Percentiles rank a stretch among this genome's conserved stretches.
Evolutionary conservation across 2,113 vertebrate genomes (phyloP).

Genomic region (Zosterops pallidus): DNA sequence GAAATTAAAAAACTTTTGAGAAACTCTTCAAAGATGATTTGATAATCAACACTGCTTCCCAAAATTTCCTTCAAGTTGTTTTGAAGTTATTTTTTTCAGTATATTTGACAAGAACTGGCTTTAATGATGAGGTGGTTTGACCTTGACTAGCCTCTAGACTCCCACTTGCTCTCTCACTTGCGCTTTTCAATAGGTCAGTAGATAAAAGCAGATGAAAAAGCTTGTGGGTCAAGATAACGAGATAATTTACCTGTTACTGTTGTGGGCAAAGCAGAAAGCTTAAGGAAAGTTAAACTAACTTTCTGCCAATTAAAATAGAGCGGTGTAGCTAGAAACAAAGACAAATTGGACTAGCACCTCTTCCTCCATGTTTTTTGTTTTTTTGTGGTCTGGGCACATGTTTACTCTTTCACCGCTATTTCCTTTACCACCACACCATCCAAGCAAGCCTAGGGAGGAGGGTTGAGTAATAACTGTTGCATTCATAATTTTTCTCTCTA

Average conservation of each 20-base stretch:
- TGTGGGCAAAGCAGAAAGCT: not conserved
- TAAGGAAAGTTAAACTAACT: not conserved
- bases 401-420: not conserved
- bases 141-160: not conserved
- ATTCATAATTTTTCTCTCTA: not conserved
- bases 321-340: not conserved
- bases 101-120: not conserved
- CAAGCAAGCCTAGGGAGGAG: not conserved
- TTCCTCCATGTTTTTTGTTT: not conserved
- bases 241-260: not conserved
- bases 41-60: not conserved
- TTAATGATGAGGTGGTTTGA: not conserved
- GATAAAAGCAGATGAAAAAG: not conserved
- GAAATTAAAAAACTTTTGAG: not conserved
- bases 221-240: not conserved
- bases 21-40: not conserved
- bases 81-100: not conserved
- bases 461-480: not conserved
- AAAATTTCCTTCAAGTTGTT: not conserved
- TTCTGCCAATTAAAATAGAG: not conserved
- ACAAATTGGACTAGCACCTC: not conserved
- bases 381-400: not conserved
- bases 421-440: not conserved
- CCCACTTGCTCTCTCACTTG: not conserved
- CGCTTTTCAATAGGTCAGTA: not conserved